phyloP scores from a whole-genome alignment of 2,797 vertebrate genomes.

The Gorsachius magnificus region DNA sequence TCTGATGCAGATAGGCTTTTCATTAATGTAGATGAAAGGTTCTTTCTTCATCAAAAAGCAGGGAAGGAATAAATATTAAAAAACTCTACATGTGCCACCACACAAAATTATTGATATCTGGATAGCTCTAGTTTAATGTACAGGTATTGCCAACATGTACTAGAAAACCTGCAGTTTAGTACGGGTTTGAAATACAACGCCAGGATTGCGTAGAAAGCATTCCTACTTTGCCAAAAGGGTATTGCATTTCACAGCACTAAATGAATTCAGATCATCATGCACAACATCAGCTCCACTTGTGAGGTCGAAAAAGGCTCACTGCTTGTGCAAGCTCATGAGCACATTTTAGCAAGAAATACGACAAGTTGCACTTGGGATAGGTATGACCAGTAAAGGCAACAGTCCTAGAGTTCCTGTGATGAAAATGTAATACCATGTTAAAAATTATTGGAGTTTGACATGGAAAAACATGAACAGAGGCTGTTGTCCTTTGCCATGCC shows the following conservation, averaged over 20 bases:
- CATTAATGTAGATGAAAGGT: neutral
- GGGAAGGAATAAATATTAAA: neutral
- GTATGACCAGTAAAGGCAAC: slow-evolving; percentile 5
- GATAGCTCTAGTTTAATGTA: neutral
- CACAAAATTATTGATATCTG: neutral
- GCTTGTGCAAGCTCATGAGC: slow-evolving; percentile 23
- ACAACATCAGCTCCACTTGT: neutral
- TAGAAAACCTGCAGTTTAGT: neutral
- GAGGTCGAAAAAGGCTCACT: neutral
- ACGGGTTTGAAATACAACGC: slow-evolving; percentile 12
- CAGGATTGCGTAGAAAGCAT: slow-evolving; percentile 7
- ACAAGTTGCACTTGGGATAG: neutral
- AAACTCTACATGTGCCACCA: neutral
- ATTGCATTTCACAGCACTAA: slow-evolving; percentile 16
- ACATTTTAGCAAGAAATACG: neutral
- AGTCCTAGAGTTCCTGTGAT: neutral
- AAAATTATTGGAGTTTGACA: neutral
- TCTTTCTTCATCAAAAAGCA: neutral
- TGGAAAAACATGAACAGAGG: neutral
- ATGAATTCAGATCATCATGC: slow-evolving; percentile 26
- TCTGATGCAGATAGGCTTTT: neutral
- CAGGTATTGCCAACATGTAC: slow-evolving; percentile 6
- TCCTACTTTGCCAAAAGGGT: slow-evolving; percentile 2
- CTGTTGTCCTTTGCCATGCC: neutral
- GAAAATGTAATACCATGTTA: neutral